phyloP scores from a whole-genome alignment of 2,113 vertebrate genomes.

The Mustelus asterias region DNA sequence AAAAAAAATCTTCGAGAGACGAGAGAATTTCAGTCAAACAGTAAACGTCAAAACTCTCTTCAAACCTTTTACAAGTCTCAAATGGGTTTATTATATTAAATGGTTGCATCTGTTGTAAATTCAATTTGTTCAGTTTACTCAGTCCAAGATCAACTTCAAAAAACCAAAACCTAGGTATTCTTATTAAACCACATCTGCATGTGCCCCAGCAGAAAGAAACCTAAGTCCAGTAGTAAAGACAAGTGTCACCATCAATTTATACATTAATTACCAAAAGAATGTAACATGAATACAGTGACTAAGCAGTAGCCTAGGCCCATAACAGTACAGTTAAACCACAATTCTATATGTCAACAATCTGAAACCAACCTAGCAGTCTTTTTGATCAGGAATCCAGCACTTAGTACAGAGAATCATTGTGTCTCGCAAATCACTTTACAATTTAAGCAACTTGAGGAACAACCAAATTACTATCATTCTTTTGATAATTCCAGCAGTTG shows the following conservation, averaged over 20 bases:
- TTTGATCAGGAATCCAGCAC: slow-evolving; percentile 10
- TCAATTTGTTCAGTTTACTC: slow-evolving; percentile 27
- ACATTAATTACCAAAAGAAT: slow-evolving; percentile 14
- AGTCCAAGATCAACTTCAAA: slow-evolving; percentile 10
- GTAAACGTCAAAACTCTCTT: background rate
- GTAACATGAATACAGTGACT: background rate
- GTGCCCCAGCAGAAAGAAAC: background rate
- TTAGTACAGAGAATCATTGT: slow-evolving; percentile 14
- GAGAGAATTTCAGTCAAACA: background rate
- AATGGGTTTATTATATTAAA: slow-evolving; percentile 32
- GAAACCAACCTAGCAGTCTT: background rate
- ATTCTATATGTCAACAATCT: background rate
- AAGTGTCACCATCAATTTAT: slow-evolving; percentile 8
- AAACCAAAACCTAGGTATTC: background rate
- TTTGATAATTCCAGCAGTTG: slow-evolving; percentile 62
- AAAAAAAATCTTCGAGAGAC: background rate
- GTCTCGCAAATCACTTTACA: slow-evolving; percentile 42
- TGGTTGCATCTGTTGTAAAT: slow-evolving; percentile 9
- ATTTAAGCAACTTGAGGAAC: slow-evolving; percentile 38
- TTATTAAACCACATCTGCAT: background rate
- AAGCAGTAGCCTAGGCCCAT: background rate
- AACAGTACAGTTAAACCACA: background rate
- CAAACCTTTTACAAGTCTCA: background rate
- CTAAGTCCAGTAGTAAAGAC: slow-evolving; percentile 1
- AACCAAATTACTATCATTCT: slow-evolving; percentile 36